Evolutionary conservation across 2,113 vertebrate species (phyloP).

Genomic region (Marcusenius ussheri): DNA sequence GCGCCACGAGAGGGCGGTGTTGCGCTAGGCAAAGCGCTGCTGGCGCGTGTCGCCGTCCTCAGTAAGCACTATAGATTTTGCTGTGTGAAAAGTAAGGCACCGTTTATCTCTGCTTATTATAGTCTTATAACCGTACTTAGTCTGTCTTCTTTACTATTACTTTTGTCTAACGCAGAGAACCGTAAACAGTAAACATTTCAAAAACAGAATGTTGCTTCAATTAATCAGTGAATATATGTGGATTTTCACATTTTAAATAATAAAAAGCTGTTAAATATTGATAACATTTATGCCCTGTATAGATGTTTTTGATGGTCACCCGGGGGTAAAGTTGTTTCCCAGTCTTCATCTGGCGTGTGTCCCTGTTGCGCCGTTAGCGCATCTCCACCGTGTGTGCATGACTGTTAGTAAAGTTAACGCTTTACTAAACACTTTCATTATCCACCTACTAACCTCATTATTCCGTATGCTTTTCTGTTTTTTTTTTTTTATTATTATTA

Average conservation of each 20-base stretch:
- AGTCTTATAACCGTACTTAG: neutral
- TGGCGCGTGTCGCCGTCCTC: neutral
- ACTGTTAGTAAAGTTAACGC: constrained; percentile 44
- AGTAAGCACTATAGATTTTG: neutral
- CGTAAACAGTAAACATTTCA: neutral
- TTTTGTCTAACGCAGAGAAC: neutral
- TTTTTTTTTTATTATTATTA: constrained; percentile 45
- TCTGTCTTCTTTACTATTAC: neutral
- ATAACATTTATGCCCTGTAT: neutral
- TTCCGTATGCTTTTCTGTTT: constrained; percentile 43
- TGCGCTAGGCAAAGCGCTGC: neutral
- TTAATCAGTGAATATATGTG: neutral
- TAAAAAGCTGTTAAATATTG: neutral
- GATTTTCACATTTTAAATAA: neutral
- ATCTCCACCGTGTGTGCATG: neutral
- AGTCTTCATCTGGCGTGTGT: constrained; percentile 19
- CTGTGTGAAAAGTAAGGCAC: neutral
- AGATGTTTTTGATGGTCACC: neutral
- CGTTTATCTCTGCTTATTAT: neutral
- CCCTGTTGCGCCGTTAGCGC: constrained; percentile 8
- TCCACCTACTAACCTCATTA: constrained; percentile 57
- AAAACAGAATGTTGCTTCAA: neutral
- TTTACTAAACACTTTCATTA: constrained; percentile 35
- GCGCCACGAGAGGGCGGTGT: neutral
- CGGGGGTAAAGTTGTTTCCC: neutral